These are phyloP conservation scores for Halictus ligatus DNA, from an alignment of 2,888 invertebrate species.

Conservation along the genomic window DNA sequence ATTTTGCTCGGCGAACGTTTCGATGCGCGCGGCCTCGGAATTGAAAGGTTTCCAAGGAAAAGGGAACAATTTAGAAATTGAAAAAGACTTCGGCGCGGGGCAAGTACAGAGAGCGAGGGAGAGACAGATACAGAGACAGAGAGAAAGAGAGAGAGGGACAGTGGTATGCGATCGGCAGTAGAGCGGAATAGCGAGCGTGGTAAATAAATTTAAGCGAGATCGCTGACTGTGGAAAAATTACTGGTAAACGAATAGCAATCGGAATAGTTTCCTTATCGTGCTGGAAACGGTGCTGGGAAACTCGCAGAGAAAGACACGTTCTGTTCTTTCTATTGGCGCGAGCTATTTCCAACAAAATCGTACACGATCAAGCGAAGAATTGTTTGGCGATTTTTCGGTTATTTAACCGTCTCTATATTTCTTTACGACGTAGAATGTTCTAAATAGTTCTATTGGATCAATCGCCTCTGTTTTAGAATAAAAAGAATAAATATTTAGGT, in stretches of 20 bases:
- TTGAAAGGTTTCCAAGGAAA: conserved; percentile 29
- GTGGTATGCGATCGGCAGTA: neutral
- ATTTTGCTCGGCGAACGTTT: conserved; percentile 23
- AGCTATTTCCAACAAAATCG: neutral
- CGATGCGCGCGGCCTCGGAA: conserved; percentile 16
- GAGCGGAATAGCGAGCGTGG: neutral
- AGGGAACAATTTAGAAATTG: conserved; percentile 34
- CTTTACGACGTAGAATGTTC: neutral
- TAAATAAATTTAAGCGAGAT: conserved; percentile 24
- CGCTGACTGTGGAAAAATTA: neutral
- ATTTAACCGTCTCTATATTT: neutral
- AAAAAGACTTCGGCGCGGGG: neutral
- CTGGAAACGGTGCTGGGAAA: neutral
- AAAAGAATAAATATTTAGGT: too few species aligned
- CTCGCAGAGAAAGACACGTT: neutral
- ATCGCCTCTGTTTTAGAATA: neutral
- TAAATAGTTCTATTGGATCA: neutral
- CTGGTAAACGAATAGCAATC: neutral
- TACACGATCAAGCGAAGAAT: neutral
- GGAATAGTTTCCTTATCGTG: neutral
- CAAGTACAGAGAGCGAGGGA: too few species aligned
- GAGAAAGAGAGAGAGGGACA: too few species aligned
- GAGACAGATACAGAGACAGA: too few species aligned
- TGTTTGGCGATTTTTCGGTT: neutral
- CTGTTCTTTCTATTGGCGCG: neutral